Evolutionary conservation across 2,888 invertebrate species (phyloP).

Genomic region (Amiota communis): DNA sequence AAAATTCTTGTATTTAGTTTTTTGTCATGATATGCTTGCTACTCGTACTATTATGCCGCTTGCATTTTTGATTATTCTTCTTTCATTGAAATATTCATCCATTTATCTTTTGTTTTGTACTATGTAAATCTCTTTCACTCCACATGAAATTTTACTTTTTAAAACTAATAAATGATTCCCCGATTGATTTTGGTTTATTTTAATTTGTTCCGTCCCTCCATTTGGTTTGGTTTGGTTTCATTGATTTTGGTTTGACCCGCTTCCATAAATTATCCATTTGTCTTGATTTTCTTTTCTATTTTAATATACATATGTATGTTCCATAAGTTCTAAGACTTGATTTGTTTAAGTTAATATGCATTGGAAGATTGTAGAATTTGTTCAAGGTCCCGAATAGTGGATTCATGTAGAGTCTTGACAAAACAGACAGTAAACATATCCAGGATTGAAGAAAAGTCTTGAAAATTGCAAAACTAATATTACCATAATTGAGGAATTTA

Average conservation of each 20-base stretch:
- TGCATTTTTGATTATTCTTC: not conserved
- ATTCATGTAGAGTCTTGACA: no score
- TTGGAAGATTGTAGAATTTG: no score
- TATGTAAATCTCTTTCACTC: conserved; percentile 31
- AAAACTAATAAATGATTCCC: conserved; percentile 7
- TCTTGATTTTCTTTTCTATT: not conserved
- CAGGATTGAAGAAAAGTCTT: no score
- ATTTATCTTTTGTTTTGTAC: not conserved
- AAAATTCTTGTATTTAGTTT: conserved; percentile 3
- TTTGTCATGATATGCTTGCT: not conserved
- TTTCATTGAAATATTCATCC: no score
- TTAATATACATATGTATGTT: no score
- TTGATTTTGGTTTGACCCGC: not conserved
- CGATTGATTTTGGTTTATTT: not conserved
- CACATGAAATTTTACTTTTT: conserved; percentile 34
- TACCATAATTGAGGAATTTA: no score
- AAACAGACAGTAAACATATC: no score
- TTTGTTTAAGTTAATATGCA: no score
- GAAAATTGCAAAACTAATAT: no score
- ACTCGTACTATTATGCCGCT: not conserved
- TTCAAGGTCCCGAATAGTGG: no score
- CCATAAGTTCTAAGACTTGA: no score
- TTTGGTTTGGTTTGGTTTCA: not conserved
- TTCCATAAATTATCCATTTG: not conserved
- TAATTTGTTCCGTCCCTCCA: not conserved